Evolutionary conservation across 2,888 invertebrate genomes (phyloP).

Genomic region (Sphaerolaimus hirsutus): DNA sequence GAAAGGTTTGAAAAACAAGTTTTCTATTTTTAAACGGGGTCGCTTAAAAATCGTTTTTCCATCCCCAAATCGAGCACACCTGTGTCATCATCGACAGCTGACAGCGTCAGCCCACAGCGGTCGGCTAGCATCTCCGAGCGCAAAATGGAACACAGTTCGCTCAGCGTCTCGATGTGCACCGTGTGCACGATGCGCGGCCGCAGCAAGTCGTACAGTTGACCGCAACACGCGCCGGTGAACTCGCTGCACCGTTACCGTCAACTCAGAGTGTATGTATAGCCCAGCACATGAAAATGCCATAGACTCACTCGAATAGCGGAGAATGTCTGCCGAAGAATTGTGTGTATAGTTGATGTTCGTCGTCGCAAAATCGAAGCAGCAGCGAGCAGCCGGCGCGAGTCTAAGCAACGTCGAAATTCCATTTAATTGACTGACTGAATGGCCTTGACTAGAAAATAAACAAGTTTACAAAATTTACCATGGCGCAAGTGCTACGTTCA

Average conservation of each 20-base stretch:
- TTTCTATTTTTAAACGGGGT: too few relatives aligned
- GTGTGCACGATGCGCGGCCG: conserved; percentile 82
- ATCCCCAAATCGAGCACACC: too few relatives aligned
- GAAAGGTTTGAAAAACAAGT: too few relatives aligned
- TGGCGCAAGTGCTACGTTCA: conserved; percentile 48
- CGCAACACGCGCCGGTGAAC: conserved; percentile 7
- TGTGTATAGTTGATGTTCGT: conserved; percentile 67
- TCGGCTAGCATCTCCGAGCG: conserved; percentile 36
- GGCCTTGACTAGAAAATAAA: background rate
- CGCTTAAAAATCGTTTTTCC: too few relatives aligned
- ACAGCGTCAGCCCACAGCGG: too few relatives aligned
- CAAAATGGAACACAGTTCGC: conserved; percentile 78
- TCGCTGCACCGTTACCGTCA: conserved; percentile 1
- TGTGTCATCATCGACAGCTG: conserved; percentile 5
- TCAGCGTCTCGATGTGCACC: conserved; percentile 82
- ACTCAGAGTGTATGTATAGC: background rate
- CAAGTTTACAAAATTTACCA: conserved; percentile 32
- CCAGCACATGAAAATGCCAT: conserved; percentile 1
- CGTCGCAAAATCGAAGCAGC: conserved; percentile 70
- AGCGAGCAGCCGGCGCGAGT: conserved; percentile 61
- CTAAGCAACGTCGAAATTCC: conserved; percentile 9
- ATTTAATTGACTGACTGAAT: background rate
- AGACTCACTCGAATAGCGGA: conserved; percentile 39
- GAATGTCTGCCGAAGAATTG: conserved; percentile 59
- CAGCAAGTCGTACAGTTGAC: conserved; percentile 52